Percentiles rank a stretch among this genome's conserved stretches.
phyloP scores from a whole-genome alignment of 2,113 vertebrate species.

The Sialia sialis region DNA sequence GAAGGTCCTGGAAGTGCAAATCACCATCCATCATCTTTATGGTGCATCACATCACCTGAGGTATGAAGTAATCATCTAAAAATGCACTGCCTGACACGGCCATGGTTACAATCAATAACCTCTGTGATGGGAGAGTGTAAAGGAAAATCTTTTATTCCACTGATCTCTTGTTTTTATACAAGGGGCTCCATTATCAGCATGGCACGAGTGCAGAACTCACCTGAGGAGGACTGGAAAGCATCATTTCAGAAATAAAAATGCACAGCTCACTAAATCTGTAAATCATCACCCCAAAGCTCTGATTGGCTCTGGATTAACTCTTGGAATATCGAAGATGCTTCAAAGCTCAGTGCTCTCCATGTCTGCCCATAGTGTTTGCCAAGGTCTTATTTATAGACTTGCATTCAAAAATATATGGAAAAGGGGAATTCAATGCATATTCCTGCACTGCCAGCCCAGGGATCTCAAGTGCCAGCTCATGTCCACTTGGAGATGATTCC shows the following conservation, averaged over 20 bases:
- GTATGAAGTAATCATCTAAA: conserved; percentile 62
- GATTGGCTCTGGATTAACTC: neutral
- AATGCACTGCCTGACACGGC: conserved; percentile 29
- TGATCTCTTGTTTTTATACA: neutral
- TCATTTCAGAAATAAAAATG: neutral
- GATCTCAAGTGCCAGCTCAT: neutral
- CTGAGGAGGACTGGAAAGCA: neutral
- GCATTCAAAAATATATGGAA: neutral
- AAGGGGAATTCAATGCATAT: neutral
- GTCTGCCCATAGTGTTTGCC: neutral
- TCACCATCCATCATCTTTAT: conserved; percentile 45
- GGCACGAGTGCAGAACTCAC: neutral
- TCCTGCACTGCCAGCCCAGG: neutral
- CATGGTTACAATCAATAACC: conserved; percentile 2
- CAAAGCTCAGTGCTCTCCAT: neutral
- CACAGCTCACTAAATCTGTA: neutral
- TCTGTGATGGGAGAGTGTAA: neutral
- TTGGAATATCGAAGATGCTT: neutral
- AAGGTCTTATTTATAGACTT: neutral
- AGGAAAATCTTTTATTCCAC: neutral
- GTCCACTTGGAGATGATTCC: neutral
- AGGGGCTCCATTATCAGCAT: neutral
- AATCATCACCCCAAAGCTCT: neutral
- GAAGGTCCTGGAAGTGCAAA: conserved; percentile 31
- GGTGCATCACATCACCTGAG: conserved; percentile 42